These are phyloP conservation scores for Drosophila nigrodunni DNA, from an alignment of 1,140 invertebrate genomes.

Conservation along the genomic window DNA sequence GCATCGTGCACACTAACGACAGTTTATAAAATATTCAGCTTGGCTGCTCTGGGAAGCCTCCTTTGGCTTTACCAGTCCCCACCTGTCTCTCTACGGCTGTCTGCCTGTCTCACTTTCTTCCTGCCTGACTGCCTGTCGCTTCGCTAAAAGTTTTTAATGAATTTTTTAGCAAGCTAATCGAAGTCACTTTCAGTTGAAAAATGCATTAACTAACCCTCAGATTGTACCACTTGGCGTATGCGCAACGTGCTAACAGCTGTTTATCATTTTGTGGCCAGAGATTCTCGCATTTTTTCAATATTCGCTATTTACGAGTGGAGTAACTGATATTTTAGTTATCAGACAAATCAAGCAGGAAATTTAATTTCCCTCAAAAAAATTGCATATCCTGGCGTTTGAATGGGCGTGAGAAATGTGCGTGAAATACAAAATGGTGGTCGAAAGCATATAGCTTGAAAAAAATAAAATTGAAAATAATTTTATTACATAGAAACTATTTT, in stretches of 20 bases:
- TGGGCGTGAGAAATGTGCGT: background rate
- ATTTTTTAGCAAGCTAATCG: constrained; percentile 81
- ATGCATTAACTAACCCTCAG: constrained; percentile 68
- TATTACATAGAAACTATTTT: too few species aligned
- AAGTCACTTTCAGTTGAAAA: constrained; percentile 76
- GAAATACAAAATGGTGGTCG: background rate
- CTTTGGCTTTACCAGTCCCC: constrained; percentile 1
- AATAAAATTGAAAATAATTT: too few species aligned
- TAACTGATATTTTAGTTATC: constrained; percentile 3
- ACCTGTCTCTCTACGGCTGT: constrained; percentile 14
- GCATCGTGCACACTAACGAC: constrained; percentile 64
- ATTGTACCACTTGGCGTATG: constrained; percentile 54
- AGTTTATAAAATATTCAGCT: constrained; percentile 80
- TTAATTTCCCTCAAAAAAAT: constrained; percentile 15
- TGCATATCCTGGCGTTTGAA: background rate
- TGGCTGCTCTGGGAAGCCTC: constrained; percentile 45
- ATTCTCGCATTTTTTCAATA: background rate
- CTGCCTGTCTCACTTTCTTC: background rate
- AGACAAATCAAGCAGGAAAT: constrained; percentile 16
- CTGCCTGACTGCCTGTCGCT: constrained; percentile 29
- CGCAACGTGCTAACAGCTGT: constrained; percentile 39
- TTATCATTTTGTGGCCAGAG: constrained; percentile 18
- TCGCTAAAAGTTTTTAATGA: constrained; percentile 81
- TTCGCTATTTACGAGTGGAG: background rate
- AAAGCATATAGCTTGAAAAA: too few species aligned